Evolutionary conservation across 2,888 invertebrate genomes (phyloP), one percentile per base, ranked within the genome.

Genomic region (Cataglyphis livida): DNA sequence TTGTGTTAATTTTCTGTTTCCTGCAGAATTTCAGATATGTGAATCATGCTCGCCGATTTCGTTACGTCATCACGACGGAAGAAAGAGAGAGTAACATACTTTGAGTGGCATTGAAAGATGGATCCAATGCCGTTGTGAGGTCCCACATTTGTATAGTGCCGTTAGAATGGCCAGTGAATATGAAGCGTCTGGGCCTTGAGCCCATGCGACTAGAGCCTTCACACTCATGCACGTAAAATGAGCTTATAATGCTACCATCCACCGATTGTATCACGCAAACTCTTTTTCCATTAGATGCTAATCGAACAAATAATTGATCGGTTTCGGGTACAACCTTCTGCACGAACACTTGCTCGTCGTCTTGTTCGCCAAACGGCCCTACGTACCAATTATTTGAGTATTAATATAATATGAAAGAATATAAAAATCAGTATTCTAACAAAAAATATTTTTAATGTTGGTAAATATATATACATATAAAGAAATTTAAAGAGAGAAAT

Each of bases 101-200:
- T 93, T 95, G 94, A 89, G 95, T 95, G 91, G 95, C 95, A 94
- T 95, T 95, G 92, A 95, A 95, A 89, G 95, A 91, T 88, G 97
- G 96, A 95, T 99, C 98, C 75, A 99, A 95, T 18, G 98, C 99
- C 12, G 98, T 99, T 18, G 99, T 99, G 84, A 99, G 96, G 95
- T 99, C 99, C 99, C 99, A 99, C 98, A 99, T 98, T 95, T 99
- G 99, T 84, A 99, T 97, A 61, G 98, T 97, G 68, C 99, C 99
- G 89, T 98, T 98, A 57, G 98, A 97, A 93, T 99, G 99, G 0
- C 99, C 99, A 38, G 98, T 98, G 88, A 99, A 97, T 92, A 99
- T 96, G 93, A 98, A 97, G 62, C 99, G 95, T 5, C 98, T 95
- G 9, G 98, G 98, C 75, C 97, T 95, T 12, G 98, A 98, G 1